A percentile compares a stretch with the other conserved stretches of the same genome.
These are phyloP conservation scores for Chinchilla lanigera DNA, from an alignment of 2,113 vertebrate species.

Conservation along the genomic window DNA sequence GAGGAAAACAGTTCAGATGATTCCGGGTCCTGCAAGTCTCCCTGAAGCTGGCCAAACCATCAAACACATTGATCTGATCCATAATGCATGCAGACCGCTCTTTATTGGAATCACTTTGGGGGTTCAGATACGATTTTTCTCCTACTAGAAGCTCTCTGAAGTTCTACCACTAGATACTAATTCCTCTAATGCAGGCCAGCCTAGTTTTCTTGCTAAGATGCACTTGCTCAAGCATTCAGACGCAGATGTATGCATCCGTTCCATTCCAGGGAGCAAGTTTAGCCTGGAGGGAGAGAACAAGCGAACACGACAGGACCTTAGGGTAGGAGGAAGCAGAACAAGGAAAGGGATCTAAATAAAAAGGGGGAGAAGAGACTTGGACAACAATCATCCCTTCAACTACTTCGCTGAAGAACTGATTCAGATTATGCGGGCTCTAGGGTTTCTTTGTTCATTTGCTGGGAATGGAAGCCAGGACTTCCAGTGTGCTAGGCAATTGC, in stretches of 20 bases:
- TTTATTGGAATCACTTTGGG: neutral
- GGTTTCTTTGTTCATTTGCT: neutral
- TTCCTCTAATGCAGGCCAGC: neutral
- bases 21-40: neutral
- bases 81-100: neutral
- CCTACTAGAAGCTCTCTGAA: neutral
- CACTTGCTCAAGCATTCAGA: neutral
- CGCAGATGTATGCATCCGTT: neutral
- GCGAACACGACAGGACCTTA: neutral
- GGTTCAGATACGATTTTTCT: neutral
- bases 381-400: neutral
- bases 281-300: neutral
- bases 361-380: neutral
- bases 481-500: neutral
- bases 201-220: neutral
- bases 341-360: neutral
- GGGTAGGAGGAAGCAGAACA: neutral
- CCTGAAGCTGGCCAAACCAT: neutral
- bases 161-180: conserved; percentile 20
- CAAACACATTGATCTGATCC: conserved; percentile 21
- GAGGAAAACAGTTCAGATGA: neutral
- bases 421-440: neutral
- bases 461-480: neutral
- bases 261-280: conserved; percentile 5
- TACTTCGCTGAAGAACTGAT: neutral